Conservation (phyloP, 2,113 vertebrate genomes). For the Lanius collurio region DNA sequence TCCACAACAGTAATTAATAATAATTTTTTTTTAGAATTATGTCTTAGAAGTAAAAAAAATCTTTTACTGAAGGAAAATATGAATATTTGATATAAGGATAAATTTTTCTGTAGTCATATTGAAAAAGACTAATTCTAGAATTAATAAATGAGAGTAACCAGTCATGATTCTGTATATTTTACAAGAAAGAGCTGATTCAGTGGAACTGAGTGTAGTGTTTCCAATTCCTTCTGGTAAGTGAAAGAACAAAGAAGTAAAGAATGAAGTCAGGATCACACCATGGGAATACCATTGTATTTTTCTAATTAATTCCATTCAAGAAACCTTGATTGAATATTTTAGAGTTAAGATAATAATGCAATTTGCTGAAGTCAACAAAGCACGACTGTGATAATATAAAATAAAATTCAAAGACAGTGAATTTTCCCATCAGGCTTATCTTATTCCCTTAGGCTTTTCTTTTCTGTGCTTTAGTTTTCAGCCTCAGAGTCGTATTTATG, state of each 20-base stretch:
- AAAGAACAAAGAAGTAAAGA: neutral
- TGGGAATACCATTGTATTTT: neutral
- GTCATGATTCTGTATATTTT: neutral
- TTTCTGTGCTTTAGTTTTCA: neutral
- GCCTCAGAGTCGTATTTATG: neutral
- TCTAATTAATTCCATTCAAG: neutral
- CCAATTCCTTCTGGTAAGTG: neutral
- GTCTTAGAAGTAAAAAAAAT: neutral
- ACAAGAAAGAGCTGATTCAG: neutral
- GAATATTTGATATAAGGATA: neutral
- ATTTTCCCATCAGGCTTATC: neutral
- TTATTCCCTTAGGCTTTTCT: neutral
- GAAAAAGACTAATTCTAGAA: neutral
- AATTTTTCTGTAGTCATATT: neutral
- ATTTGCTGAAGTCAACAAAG: neutral
- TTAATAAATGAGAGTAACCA: neutral
- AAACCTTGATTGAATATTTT: slow-evolving; percentile 21
- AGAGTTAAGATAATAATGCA: neutral
- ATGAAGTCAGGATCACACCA: neutral
- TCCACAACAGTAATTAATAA: neutral
- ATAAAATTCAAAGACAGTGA: neutral
- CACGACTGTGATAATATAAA: neutral
- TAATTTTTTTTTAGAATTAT: neutral
- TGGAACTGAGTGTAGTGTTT: neutral
- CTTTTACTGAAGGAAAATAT: neutral